Evolutionary conservation across 2,113 vertebrate genomes (phyloP).

Genomic region (Lanius ludovicianus): DNA sequence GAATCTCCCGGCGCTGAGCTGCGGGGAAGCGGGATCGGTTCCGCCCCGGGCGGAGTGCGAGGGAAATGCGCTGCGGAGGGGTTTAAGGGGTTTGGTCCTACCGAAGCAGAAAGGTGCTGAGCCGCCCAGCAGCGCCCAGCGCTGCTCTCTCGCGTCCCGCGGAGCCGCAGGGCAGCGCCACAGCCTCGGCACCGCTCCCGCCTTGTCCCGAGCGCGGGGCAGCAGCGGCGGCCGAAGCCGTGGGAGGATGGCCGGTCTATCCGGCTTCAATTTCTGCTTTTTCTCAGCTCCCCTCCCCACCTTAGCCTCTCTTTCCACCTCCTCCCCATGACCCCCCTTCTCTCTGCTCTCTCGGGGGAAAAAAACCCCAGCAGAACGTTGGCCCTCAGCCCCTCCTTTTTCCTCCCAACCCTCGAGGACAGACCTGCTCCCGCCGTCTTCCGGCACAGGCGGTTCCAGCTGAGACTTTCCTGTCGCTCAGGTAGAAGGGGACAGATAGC

Average conservation of each 20-base stretch:
- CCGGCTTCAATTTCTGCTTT: not conserved
- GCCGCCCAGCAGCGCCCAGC: not conserved
- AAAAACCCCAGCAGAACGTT: not conserved
- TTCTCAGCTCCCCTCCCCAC: not conserved
- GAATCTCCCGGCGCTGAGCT: too few relatives aligned
- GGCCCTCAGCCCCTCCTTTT: not conserved
- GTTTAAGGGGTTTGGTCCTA: not conserved
- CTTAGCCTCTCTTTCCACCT: too few relatives aligned
- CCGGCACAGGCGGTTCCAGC: not conserved
- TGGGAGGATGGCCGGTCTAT: not conserved
- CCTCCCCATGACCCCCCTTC: too few relatives aligned
- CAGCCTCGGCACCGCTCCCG: not conserved
- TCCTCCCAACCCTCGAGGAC: not conserved
- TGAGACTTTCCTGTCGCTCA: not conserved
- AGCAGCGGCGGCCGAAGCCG: not conserved
- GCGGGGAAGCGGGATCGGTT: not conserved
- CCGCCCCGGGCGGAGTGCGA: not conserved
- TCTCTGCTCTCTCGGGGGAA: not conserved
- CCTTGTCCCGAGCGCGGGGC: not conserved
- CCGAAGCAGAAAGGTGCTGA: not conserved
- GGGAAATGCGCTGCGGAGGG: fast-evolving
- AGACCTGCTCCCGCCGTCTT: not conserved
- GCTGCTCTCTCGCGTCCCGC: not conserved
- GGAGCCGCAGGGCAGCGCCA: not conserved
- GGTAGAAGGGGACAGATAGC: not conserved